These are phyloP conservation scores for Fragum sueziense DNA, from an alignment of 2,888 invertebrate genomes.

Conservation along the genomic window DNA sequence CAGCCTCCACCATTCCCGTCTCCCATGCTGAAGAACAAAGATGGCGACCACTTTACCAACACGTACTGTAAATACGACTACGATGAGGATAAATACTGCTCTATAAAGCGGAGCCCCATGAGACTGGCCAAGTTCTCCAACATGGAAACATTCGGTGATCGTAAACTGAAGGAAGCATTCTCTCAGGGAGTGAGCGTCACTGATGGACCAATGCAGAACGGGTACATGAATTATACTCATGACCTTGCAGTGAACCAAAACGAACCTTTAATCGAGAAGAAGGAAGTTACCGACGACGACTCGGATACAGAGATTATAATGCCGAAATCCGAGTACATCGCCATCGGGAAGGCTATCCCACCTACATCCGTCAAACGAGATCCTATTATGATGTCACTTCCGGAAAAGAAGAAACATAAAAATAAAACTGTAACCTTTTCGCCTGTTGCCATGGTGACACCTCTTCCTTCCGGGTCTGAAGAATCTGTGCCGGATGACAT, in stretches of 20 bases:
- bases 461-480: constrained; percentile 73
- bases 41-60: constrained; percentile 60
- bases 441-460: constrained; percentile 76
- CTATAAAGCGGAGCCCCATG: constrained; percentile 74
- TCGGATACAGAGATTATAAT: constrained; percentile 50
- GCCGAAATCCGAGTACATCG: constrained; percentile 58
- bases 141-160: constrained; percentile 57
- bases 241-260: constrained; percentile 48
- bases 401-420: constrained; percentile 63
- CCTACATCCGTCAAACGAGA: constrained; percentile 52
- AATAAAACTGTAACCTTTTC: constrained; percentile 77
- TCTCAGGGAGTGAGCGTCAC: constrained; percentile 52
- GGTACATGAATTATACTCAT: constrained; percentile 51
- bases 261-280: constrained; percentile 53
- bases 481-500: constrained; percentile 70
- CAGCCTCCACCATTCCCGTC: constrained; percentile 68
- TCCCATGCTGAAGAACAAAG: constrained; percentile 63
- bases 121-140: constrained; percentile 70
- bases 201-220: constrained; percentile 30
- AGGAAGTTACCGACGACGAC: constrained; percentile 29
- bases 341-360: constrained; percentile 46
- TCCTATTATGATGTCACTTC: constrained; percentile 48
- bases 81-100: constrained; percentile 75
- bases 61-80: constrained; percentile 74
- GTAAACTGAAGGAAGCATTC: constrained; percentile 66